A percentile compares a stretch with the other conserved stretches of the same genome.
These are phyloP conservation scores for Nomada goodeniana DNA, from an alignment of 2,888 invertebrate genomes.

Conservation along the genomic window DNA sequence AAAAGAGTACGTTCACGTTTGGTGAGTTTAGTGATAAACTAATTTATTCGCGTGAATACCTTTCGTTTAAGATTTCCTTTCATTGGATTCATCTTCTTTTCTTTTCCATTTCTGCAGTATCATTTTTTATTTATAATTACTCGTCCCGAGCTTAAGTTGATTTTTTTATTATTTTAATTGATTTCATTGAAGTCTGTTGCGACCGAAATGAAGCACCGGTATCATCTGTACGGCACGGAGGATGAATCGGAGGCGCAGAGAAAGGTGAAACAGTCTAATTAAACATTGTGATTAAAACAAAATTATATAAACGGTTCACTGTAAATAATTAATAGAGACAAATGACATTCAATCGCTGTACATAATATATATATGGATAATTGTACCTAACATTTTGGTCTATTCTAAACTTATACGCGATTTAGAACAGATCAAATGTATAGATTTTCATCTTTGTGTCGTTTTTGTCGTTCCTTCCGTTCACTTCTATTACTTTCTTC, in stretches of 20 bases:
- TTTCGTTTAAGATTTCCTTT: slow-evolving; percentile 9
- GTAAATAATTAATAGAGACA: slow-evolving; percentile 65
- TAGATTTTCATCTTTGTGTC: slow-evolving; percentile 32
- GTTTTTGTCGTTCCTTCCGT: slow-evolving; percentile 5
- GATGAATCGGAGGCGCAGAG: slow-evolving; percentile 78
- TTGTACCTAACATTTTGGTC: slow-evolving; percentile 57
- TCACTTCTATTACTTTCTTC: slow-evolving; percentile 11
- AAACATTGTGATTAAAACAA: slow-evolving; percentile 64
- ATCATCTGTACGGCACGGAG: slow-evolving; percentile 85
- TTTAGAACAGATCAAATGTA: slow-evolving; percentile 33
- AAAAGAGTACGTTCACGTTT: slow-evolving; percentile 85
- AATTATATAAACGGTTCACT: slow-evolving; percentile 40
- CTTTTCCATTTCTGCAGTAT: slow-evolving; percentile 63
- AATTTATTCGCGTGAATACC: slow-evolving; percentile 41
- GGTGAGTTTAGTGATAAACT: slow-evolving; percentile 83
- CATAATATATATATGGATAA: slow-evolving; percentile 59
- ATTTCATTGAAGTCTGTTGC: slow-evolving; percentile 85
- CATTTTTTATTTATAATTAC: slow-evolving; percentile 47
- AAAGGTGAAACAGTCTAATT: slow-evolving; percentile 78
- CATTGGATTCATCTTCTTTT: slow-evolving; percentile 46
- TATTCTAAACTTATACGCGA: slow-evolving; percentile 12
- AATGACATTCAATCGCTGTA: slow-evolving; percentile 60
- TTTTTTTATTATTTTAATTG: slow-evolving; percentile 74
- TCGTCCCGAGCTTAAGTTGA: slow-evolving; percentile 48
- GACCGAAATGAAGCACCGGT: slow-evolving; percentile 85